phyloP scores from a whole-genome alignment of 2,113 vertebrate species.

The Corydoras sp. region DNA sequence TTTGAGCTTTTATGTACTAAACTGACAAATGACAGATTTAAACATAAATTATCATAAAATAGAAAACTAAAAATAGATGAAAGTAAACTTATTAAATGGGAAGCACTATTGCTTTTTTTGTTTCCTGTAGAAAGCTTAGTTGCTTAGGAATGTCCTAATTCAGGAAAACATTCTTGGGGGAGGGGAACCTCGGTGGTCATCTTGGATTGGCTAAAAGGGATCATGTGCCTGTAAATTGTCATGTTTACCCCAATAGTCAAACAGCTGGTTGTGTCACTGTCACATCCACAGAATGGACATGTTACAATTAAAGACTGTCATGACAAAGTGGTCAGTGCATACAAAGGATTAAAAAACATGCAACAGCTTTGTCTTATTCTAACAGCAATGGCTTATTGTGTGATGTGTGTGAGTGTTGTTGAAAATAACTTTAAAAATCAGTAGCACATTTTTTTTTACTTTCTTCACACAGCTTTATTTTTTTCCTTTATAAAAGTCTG shows the following conservation, averaged over 20 bases:
- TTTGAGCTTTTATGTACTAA: no score
- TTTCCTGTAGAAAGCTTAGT: background rate
- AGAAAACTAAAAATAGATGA: no score
- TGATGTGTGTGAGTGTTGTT: background rate
- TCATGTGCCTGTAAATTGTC: slow-evolving; percentile 31
- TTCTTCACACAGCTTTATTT: no score
- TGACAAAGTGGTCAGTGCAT: background rate
- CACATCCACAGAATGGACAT: background rate
- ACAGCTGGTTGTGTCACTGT: slow-evolving; percentile 39
- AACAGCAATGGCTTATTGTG: background rate
- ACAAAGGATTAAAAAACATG: background rate
- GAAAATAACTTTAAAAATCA: no score
- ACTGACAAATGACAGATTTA: no score
- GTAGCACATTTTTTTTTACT: no score
- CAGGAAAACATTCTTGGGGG: slow-evolving; percentile 35
- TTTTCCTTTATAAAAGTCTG: no score
- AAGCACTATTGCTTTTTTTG: no score
- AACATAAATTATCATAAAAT: no score
- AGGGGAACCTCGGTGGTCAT: slow-evolving; percentile 22
- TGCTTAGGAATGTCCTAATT: slow-evolving; percentile 24
- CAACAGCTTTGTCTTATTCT: background rate
- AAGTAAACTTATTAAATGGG: no score
- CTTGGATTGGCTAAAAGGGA: slow-evolving; percentile 25
- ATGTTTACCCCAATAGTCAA: slow-evolving; percentile 34
- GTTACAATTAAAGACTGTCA: background rate